phyloP scores from a whole-genome alignment of 2,113 vertebrate species.

The Myrmecobius fasciatus region DNA sequence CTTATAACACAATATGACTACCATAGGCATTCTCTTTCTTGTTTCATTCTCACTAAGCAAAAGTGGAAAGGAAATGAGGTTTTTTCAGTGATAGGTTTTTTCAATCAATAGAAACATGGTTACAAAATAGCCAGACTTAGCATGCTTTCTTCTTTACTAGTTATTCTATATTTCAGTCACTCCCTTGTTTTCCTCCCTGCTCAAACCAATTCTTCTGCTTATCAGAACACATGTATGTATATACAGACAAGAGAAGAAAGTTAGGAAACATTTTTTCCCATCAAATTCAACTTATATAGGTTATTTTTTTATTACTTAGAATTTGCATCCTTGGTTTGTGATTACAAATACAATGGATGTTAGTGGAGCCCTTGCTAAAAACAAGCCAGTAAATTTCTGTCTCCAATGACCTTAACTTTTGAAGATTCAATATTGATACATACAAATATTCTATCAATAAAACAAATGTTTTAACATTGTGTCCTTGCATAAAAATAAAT shows the following conservation, averaged over 20 bases:
- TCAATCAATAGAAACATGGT: slow-evolving; percentile 68
- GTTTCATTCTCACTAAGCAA: slow-evolving; percentile 71
- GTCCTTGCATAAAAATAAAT: not conserved
- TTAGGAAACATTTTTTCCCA: not conserved
- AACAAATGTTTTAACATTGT: not conserved
- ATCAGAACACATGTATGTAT: not conserved
- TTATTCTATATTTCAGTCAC: not conserved
- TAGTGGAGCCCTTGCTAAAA: slow-evolving; percentile 13
- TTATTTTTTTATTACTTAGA: not conserved
- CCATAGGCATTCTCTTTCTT: slow-evolving; percentile 72
- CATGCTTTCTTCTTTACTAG: slow-evolving; percentile 35
- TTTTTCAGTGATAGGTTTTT: slow-evolving; percentile 61
- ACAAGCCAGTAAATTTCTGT: slow-evolving; percentile 1
- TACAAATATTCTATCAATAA: slow-evolving; percentile 33
- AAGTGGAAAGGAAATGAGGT: slow-evolving; percentile 39
- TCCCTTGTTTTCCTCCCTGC: not conserved
- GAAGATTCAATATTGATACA: slow-evolving; percentile 35
- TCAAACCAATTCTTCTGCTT: slow-evolving; percentile 19
- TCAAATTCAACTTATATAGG: slow-evolving; percentile 22
- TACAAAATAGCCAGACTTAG: slow-evolving; percentile 57
- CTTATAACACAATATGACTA: slow-evolving; percentile 67
- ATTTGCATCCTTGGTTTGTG: slow-evolving; percentile 9
- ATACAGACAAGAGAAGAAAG: not conserved
- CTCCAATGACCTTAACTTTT: slow-evolving; percentile 28
- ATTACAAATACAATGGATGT: slow-evolving; percentile 23